phyloP scores from a whole-genome alignment of 2,888 invertebrate genomes.

The Sclerodermus sp. region DNA sequence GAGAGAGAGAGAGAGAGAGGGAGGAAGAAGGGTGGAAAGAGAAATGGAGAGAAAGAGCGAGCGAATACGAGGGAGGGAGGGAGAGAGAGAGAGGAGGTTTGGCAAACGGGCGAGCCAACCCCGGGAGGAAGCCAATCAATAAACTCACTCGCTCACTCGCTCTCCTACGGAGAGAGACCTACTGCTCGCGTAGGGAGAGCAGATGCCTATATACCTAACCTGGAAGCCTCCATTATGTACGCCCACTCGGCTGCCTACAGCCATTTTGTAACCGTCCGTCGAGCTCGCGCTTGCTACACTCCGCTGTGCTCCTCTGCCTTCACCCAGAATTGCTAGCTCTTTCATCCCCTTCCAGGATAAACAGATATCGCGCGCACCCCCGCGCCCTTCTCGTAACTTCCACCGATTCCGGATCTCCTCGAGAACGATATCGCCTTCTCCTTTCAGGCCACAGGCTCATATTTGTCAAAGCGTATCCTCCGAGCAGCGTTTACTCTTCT shows the following conservation, averaged over 20 bases:
- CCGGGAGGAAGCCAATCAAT: conserved; percentile 57
- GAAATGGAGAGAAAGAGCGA: conserved; percentile 8
- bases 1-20: conserved; percentile 2
- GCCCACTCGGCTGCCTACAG: conserved; percentile 55
- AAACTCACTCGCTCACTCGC: conserved; percentile 48
- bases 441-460: too few relatives aligned
- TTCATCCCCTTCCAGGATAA: background rate
- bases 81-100: conserved; percentile 23
- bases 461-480: too few relatives aligned
- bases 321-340: background rate
- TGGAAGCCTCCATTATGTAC: conserved; percentile 56
- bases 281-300: background rate
- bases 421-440: too few relatives aligned
- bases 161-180: conserved; percentile 40
- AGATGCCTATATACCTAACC: conserved; percentile 31
- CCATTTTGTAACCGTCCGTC: conserved; percentile 55
- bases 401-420: too few relatives aligned
- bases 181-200: conserved; percentile 22
- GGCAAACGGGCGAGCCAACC: conserved; percentile 40
- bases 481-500: too few relatives aligned
- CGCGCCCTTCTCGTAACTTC: too few relatives aligned
- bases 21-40: conserved; percentile 1
- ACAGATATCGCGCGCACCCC: too few relatives aligned
- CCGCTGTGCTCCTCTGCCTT: conserved; percentile 1
- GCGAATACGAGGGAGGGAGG: conserved; percentile 10